These are phyloP conservation scores for Trachelus tabidus DNA, from an alignment of 2,888 invertebrate genomes.

Conservation along the genomic window DNA sequence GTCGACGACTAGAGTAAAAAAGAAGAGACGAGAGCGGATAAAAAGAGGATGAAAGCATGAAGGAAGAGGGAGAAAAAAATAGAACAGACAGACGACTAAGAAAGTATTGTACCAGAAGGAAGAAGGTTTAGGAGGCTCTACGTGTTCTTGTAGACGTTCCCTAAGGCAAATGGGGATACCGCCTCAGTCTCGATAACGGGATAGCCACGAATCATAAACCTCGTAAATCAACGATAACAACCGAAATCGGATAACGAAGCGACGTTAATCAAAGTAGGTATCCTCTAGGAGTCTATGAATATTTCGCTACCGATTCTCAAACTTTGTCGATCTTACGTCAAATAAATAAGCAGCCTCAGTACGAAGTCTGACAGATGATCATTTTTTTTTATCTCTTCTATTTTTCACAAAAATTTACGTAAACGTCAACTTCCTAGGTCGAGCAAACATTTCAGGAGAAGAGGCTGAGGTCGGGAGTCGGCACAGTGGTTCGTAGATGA, in stretches of 20 bases:
- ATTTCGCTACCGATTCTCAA: neutral
- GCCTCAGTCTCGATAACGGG: neutral
- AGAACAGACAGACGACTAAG: neutral
- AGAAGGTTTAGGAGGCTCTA: neutral
- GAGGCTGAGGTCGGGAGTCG: neutral
- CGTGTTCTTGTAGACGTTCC: neutral
- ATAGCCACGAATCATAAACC: neutral
- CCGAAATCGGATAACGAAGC: slow-evolving; percentile 16
- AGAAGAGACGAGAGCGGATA: neutral
- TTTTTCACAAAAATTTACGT: neutral
- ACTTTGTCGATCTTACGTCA: neutral
- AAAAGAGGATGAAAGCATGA: neutral
- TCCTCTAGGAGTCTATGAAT: slow-evolving; percentile 9
- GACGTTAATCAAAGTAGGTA: slow-evolving; percentile 22
- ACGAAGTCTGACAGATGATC: neutral
- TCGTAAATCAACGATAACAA: slow-evolving; percentile 2
- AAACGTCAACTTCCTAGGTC: neutral
- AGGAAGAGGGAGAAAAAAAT: neutral
- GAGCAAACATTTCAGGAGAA: neutral
- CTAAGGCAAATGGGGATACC: neutral
- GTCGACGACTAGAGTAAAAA: neutral
- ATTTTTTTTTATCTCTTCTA: neutral
- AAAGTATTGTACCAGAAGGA: neutral
- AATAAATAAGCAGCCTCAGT: neutral
- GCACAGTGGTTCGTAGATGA: neutral